Evolutionary conservation across 2,888 invertebrate species (phyloP), one percentile per base, ranked within the genome.

Genomic region (Catocala sponsa): DNA sequence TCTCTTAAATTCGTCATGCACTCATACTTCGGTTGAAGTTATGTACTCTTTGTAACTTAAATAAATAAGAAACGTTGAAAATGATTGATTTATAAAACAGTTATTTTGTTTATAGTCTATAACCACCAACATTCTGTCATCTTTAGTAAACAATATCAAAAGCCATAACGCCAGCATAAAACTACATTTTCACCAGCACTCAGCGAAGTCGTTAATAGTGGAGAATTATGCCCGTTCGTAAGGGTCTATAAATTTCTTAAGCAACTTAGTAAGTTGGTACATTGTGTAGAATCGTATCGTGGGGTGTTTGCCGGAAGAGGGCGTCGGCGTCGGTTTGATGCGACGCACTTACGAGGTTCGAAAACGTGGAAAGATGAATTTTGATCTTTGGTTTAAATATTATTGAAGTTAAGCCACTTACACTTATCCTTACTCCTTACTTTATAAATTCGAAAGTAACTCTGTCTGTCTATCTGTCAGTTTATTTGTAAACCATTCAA

Each of bases 221-320:
- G 68, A 74, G 63, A 66, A 72, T 76, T 63, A 76, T 74, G 64
- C 59, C 43, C 42, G 41, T 60, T 44, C 54, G 57, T 63, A 48
- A 54, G 53, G 54, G 60, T 61, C 68, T 68, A 73, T 77, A 77
- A 75, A 78, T 70, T 78, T 73, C 71, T 76, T 59, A 60, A 68
- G 75, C 68, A 72, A 78, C 74, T 74, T 68, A 68, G 65, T 71
- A 59, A 65, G 69, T 69, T 61, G 44, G 53, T 66, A 70, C 64
- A 72, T 74, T 76, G 68, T 76, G 60, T 58, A 42, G 42, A 65
- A 67, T 76, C 48, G 64, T 74, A 56, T 63, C 59, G 43, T 51
- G 46, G 66, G 61, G 59, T 65, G 63, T 63, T 48, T 65, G 44
- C 46, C 55, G 68, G 64, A 63, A 70, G 52, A 62, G 54, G 58